phyloP scores from a whole-genome alignment of 2,797 vertebrate genomes.

The Sorex maritimensis region DNA sequence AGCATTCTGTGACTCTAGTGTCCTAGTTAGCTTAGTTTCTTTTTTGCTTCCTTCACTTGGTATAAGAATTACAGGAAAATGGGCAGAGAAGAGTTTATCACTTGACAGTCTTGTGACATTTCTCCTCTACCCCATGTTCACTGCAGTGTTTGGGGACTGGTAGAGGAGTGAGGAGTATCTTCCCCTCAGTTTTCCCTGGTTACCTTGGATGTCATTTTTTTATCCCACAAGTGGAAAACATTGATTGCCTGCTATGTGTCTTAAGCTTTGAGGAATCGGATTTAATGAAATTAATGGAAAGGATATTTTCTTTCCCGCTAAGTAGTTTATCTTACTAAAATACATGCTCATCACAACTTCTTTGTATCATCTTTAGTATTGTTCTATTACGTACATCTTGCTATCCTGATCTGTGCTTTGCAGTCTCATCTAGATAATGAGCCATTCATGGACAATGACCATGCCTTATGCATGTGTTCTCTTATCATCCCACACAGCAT shows the following conservation, averaged over 20 bases:
- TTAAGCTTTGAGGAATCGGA: too few species aligned
- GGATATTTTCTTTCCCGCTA: background rate
- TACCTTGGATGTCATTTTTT: background rate
- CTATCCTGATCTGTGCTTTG: slow-evolving; percentile 25
- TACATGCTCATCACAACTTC: background rate
- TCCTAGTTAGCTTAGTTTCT: slow-evolving; percentile 33
- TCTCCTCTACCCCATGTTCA: background rate
- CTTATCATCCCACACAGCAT: background rate
- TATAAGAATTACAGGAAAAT: slow-evolving; percentile 35
- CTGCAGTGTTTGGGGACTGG: slow-evolving; percentile 19
- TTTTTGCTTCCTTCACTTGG: slow-evolving; percentile 50
- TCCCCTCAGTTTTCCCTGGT: background rate
- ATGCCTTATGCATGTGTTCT: background rate
- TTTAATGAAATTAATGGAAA: too few species aligned
- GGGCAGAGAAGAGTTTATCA: background rate
- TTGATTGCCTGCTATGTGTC: background rate
- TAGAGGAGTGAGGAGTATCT: background rate
- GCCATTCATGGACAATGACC: background rate
- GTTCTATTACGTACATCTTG: background rate
- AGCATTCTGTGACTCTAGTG: background rate
- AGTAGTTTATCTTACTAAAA: background rate
- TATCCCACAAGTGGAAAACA: background rate
- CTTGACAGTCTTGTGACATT: background rate
- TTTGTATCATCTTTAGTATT: background rate
- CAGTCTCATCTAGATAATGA: background rate